These are phyloP conservation scores for Spisula solida DNA, from an alignment of 2,888 invertebrate genomes.

Conservation along the genomic window DNA sequence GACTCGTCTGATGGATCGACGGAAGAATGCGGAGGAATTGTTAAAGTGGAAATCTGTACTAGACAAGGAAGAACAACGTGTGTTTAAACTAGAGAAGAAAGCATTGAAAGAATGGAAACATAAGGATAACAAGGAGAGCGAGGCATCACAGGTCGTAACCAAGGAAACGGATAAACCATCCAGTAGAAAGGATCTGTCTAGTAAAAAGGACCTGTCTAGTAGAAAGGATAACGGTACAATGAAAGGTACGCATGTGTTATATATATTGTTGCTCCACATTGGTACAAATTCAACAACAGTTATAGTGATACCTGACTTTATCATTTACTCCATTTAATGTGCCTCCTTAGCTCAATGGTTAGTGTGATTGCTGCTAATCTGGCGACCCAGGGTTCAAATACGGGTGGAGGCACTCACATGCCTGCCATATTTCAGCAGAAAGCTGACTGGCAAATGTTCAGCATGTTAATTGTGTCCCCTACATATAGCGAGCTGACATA, in stretches of 20 bases:
- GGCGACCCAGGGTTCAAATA: too few species aligned
- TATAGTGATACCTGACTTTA: too few species aligned
- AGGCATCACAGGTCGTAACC: conserved; percentile 36
- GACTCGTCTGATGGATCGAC: conserved; percentile 84
- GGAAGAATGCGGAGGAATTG: conserved; percentile 86
- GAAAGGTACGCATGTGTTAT: too few species aligned
- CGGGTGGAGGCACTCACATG: too few species aligned
- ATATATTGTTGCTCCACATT: background rate
- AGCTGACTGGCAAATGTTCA: too few species aligned
- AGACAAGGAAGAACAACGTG: conserved; percentile 86
- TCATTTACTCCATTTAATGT: too few species aligned
- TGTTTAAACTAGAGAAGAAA: conserved; percentile 85
- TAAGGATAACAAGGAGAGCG: conserved; percentile 53
- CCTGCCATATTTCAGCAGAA: too few species aligned
- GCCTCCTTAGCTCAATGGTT: too few species aligned
- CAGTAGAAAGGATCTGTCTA: background rate
- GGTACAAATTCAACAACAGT: too few species aligned
- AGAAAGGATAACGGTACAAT: conserved; percentile 62
- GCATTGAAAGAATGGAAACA: conserved; percentile 80
- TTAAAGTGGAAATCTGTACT: conserved; percentile 86
- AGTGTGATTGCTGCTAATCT: too few species aligned
- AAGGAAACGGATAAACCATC: conserved; percentile 71
- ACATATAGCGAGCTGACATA: too few species aligned
- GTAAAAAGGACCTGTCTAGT: background rate
- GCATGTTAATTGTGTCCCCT: too few species aligned